Base-by-base conservation (phyloP, 2,888 invertebrate species). In the Lymantria monacha region DNA sequence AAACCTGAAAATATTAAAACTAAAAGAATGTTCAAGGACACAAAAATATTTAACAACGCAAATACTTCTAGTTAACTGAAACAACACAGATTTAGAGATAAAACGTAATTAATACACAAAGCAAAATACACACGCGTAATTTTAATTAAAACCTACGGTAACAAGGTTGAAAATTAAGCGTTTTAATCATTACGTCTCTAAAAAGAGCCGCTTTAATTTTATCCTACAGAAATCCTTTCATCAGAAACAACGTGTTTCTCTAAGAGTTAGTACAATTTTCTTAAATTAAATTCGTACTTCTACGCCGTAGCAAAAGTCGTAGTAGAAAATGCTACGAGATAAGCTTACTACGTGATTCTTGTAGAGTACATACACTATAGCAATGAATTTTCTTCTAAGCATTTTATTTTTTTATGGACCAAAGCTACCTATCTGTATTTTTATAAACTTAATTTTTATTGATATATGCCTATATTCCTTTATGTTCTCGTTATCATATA, bases 321-420 rank as follows among this genome's bases (percentile, higher is more conserved):
- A 70, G 72, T 73, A 74, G 73, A 66, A 69, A 56, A 53, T 61
- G 64, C 72, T 76, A 74, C 74, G 62, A 30, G 45, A 55, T 61
- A 59, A 59, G 55, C 9, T 46, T 37, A 30, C 61, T 61, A 59
- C 60, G 61, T 46, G 59, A 57, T 63, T 63, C 58, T 59, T 63
- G 49, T 59, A 52, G 55, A 48, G 54, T 52, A 49, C 44, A 46
- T 57, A 42, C 41, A 48, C 42, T 48, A 53, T 36, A 15, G 38
- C 7, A 0, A 12, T 5, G 5, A 22, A 5, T n/a, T 38, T 38
- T 38, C 38, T n/a, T 12, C 22, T 2, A 22, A 22, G 22, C 5
- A 22, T n/a, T 38, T 3, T 9, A 5, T n/a, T 7, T 8, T 38
- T 12, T 38, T n/a, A 38, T n/a, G 22, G 22, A 2, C 5, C 5